Evolutionary conservation across 2,797 vertebrate species (phyloP).

Genomic region (Urosaurus nigricauda): DNA sequence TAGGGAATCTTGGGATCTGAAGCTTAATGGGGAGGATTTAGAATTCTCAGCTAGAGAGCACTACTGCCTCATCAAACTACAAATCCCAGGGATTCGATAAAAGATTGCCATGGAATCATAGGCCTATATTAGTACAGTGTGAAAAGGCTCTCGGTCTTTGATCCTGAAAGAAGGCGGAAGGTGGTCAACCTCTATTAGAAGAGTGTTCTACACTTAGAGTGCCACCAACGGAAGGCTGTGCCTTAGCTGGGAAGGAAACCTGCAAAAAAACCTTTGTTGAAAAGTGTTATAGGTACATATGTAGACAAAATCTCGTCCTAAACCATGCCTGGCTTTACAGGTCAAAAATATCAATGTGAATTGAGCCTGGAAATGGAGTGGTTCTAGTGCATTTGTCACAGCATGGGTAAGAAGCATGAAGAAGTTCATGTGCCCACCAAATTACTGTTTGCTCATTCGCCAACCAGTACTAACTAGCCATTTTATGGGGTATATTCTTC

Average conservation of each 20-base stretch:
- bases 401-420: background rate
- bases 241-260: too few species aligned
- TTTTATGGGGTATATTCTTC: background rate
- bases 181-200: background rate
- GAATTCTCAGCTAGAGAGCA: too few species aligned
- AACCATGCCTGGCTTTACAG: background rate
- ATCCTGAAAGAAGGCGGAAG: background rate
- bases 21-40: too few species aligned
- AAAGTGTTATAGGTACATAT: background rate
- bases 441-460: background rate
- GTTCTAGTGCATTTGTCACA: background rate
- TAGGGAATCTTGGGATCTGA: too few species aligned
- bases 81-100: too few species aligned
- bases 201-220: background rate
- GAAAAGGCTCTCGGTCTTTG: background rate
- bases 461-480: slow-evolving; percentile 1
- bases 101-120: too few species aligned
- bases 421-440: background rate
- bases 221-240: background rate
- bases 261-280: too few species aligned
- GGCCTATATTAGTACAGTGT: too few species aligned
- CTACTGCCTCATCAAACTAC: too few species aligned
- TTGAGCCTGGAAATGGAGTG: background rate
- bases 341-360: background rate
- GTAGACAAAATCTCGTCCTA: background rate